Conservation (phyloP, 2,888 invertebrate species). For the Panorpa germanica region DNA sequence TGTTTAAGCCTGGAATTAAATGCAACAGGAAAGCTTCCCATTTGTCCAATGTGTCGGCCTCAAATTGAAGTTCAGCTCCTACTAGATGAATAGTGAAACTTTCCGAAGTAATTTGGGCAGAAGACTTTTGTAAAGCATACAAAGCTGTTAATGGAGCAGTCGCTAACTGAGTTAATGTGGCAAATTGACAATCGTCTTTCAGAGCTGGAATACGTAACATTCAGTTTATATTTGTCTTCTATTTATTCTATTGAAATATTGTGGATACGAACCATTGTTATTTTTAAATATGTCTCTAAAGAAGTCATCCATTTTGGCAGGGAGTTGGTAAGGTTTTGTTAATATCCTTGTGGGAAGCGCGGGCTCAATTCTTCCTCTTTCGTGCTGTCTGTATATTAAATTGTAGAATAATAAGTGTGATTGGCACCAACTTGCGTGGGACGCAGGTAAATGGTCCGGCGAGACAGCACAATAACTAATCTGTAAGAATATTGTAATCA, state of each 20-base stretch:
- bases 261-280: conserved; percentile 5
- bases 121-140: conserved; percentile 30
- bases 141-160: conserved; percentile 44
- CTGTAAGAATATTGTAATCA: conserved; percentile 15
- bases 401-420: conserved; percentile 39
- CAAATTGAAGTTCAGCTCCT: conserved; percentile 47
- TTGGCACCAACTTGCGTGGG: conserved; percentile 40
- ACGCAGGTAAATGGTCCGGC: conserved; percentile 28
- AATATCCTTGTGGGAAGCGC: conserved; percentile 31
- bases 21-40: conserved; percentile 57
- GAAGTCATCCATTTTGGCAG: conserved; percentile 9
- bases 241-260: background rate
- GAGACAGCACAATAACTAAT: conserved; percentile 33
- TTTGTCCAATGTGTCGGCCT: conserved; percentile 42
- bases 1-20: conserved; percentile 32
- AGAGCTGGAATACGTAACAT: conserved; percentile 11
- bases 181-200: conserved; percentile 36
- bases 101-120: conserved; percentile 16
- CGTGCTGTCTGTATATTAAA: conserved; percentile 36
- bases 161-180: conserved; percentile 40
- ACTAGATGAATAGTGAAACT: conserved; percentile 18
- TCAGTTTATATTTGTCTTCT: conserved; percentile 3
- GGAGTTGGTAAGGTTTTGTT: conserved; percentile 10
- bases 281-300: conserved; percentile 11
- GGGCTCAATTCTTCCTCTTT: conserved; percentile 35